Conservation (phyloP, 2,113 vertebrate genomes). For the Tragelaphus strepsiceros region DNA sequence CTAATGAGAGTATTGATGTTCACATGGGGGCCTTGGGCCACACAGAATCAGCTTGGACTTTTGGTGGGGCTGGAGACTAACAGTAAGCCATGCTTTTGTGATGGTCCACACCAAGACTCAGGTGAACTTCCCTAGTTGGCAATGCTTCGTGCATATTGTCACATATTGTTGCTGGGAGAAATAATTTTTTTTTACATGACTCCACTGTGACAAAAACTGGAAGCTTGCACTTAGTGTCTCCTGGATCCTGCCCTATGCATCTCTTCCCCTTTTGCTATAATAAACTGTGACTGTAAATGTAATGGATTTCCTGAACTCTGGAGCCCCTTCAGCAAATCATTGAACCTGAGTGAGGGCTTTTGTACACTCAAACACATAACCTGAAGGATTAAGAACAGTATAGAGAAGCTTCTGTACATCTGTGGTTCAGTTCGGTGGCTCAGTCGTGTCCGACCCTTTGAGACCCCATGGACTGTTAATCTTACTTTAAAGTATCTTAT, state of each 20-base stretch:
- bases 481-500: background rate
- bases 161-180: background rate
- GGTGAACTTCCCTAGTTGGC: background rate
- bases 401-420: background rate
- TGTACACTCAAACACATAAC: background rate
- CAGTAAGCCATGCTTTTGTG: background rate
- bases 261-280: background rate
- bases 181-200: background rate
- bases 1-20: background rate
- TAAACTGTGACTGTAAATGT: background rate
- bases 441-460: background rate
- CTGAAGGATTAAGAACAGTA: background rate
- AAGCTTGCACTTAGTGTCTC: background rate
- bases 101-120: background rate
- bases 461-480: background rate
- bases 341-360: background rate
- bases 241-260: background rate
- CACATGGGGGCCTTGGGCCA: background rate
- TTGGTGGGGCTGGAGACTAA: background rate
- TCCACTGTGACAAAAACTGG: background rate
- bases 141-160: background rate
- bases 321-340: background rate
- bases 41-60: background rate
- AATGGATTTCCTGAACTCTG: background rate
- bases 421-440: background rate